Evolutionary conservation across 2,888 invertebrate genomes (phyloP).

Genomic region (Scaptodrosophila latifasciaeformis): DNA sequence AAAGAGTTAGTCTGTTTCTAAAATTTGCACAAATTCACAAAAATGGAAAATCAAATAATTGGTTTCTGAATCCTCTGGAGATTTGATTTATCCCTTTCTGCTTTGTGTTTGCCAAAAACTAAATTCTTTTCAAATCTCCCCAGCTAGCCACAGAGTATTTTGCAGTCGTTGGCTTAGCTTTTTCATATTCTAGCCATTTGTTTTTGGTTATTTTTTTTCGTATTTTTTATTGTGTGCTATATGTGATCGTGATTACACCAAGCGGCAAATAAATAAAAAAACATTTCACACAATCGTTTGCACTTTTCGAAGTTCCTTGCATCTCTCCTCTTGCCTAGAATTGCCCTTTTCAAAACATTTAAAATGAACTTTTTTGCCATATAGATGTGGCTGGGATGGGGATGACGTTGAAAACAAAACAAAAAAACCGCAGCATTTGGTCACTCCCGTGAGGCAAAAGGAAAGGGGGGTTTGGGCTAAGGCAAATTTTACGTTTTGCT

Average conservation of each 20-base stretch:
- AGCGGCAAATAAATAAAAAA: conserved; percentile 58
- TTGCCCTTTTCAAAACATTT: conserved; percentile 14
- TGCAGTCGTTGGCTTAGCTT: no score
- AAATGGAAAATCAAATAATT: no score
- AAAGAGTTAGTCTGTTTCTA: no score
- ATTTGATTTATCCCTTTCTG: not conserved
- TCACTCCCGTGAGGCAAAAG: conserved; percentile 16
- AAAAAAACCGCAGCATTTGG: conserved; percentile 25
- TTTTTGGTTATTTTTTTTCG: no score
- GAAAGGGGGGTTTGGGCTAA: conserved; percentile 5
- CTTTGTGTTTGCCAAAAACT: no score
- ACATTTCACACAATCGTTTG: conserved; percentile 44
- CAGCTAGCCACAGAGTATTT: no score
- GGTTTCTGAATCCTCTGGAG: not conserved
- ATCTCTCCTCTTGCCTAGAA: no score
- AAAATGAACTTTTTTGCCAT: conserved; percentile 9
- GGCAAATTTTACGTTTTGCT: conserved; percentile 36
- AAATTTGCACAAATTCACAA: no score
- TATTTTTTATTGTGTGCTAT: conserved; percentile 16
- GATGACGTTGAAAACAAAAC: conserved; percentile 21
- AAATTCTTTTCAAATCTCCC: no score
- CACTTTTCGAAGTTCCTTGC: conserved; percentile 30
- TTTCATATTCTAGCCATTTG: no score
- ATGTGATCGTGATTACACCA: conserved; percentile 41
- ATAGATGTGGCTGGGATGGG: not conserved